A percentile compares a stretch with the other conserved stretches of the same genome.
phyloP scores from a whole-genome alignment of 2,113 vertebrate species.

The Xiphophorus hellerii region DNA sequence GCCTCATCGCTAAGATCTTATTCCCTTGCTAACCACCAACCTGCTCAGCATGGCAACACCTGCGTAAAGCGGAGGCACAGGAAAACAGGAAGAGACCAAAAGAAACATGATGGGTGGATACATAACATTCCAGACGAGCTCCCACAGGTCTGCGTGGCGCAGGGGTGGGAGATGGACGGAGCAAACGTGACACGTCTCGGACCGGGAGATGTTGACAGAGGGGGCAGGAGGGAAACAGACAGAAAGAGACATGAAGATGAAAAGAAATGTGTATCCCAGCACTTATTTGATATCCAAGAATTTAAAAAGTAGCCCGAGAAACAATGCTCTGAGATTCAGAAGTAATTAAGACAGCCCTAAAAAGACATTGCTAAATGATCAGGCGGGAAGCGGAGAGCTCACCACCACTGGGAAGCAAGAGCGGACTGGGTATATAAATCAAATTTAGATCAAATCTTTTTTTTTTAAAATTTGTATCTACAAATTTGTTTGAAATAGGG shows the following conservation, averaged over 20 bases:
- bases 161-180: slow-evolving; percentile 27
- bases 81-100: not conserved
- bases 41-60: slow-evolving; percentile 45
- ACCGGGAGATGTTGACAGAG: slow-evolving; percentile 17
- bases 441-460: no score
- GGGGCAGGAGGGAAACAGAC: not conserved
- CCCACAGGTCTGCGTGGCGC: slow-evolving; percentile 48
- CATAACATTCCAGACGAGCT: slow-evolving; percentile 64
- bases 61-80: slow-evolving; percentile 30
- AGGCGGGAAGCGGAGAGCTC: no score
- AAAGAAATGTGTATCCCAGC: no score
- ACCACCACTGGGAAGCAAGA: no score
- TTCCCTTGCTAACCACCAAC: slow-evolving; percentile 36
- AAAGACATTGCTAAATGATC: no score
- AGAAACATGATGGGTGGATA: slow-evolving; percentile 15
- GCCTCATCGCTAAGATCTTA: slow-evolving; percentile 19
- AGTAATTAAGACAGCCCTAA: no score
- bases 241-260: not conserved
- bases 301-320: no score
- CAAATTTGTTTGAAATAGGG: not conserved
- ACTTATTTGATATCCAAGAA: no score
- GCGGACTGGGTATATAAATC: no score
- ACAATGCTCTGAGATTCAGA: no score
- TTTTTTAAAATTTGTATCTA: no score
- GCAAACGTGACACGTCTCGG: slow-evolving; percentile 22